phyloP scores from a whole-genome alignment of 2,888 invertebrate genomes.

The Cheilosia pagana region DNA sequence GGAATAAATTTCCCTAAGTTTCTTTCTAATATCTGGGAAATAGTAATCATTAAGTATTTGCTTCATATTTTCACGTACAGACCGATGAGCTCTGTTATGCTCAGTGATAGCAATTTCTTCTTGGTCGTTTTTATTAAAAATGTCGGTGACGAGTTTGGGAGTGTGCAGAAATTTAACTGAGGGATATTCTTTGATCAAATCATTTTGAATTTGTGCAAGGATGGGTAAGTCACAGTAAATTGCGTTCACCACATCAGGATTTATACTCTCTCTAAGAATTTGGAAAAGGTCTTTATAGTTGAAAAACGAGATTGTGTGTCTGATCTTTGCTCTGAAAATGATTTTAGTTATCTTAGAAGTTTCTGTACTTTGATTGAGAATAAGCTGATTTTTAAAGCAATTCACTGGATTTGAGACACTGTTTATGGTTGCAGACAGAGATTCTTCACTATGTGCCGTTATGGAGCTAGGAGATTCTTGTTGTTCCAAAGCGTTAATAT shows the following conservation, averaged over 20 bases:
- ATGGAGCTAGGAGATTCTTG: constrained; percentile 5
- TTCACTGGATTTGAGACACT: constrained; percentile 16
- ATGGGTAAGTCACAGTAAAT: not conserved
- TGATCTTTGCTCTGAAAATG: constrained; percentile 13
- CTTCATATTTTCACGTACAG: constrained; percentile 22
- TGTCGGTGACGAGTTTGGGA: constrained; percentile 17
- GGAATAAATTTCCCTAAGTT: constrained; percentile 2
- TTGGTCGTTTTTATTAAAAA: constrained; percentile 34
- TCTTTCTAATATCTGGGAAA: constrained; percentile 27
- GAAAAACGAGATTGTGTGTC: constrained; percentile 19
- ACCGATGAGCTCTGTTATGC: constrained; percentile 42
- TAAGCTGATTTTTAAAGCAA: constrained; percentile 29
- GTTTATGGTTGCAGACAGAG: constrained; percentile 11
- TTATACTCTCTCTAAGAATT: constrained; percentile 10
- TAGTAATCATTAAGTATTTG: constrained; percentile 31
- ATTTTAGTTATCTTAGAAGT: constrained; percentile 16
- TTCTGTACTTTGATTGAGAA: not conserved
- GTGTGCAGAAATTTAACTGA: not conserved
- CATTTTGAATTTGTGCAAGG: constrained; percentile 19
- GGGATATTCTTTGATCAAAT: constrained; percentile 18
- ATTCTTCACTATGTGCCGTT: constrained; percentile 34
- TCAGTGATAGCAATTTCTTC: constrained; percentile 21
- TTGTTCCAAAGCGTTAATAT: constrained; percentile 26
- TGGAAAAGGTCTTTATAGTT: constrained; percentile 22
- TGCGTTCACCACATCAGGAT: too few relatives aligned